Evolutionary conservation across 2,888 invertebrate species (phyloP).

Genomic region (Kryphioiulus occultus): DNA sequence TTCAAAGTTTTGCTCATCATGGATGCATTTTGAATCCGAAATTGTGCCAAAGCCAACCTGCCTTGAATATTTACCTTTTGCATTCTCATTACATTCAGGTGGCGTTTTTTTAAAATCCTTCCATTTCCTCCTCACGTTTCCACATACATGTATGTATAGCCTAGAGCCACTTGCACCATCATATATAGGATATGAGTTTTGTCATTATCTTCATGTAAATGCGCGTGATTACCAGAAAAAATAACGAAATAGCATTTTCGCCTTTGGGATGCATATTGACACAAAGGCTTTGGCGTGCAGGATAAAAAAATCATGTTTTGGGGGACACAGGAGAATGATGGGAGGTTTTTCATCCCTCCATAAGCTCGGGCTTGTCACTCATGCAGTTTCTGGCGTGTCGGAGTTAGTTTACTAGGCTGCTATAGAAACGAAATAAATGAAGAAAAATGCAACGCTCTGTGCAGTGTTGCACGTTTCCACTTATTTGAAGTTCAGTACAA

Average conservation of each 20-base stretch:
- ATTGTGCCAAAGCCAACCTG: background rate
- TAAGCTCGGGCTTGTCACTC: constrained; percentile 15
- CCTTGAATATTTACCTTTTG: background rate
- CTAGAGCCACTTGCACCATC: background rate
- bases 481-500: background rate
- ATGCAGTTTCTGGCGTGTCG: constrained; percentile 6
- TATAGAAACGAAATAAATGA: background rate
- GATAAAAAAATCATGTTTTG: background rate
- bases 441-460: background rate
- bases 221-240: constrained; percentile 44
- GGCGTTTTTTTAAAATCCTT: background rate
- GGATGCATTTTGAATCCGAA: background rate
- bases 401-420: background rate
- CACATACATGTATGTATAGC: background rate
- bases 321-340: background rate
- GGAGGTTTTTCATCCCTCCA: background rate
- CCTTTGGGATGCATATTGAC: constrained; percentile 44
- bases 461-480: background rate
- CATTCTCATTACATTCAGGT: constrained; percentile 24
- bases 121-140: background rate
- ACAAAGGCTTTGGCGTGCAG: constrained; percentile 38
- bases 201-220: constrained; percentile 49
- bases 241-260: constrained; percentile 36
- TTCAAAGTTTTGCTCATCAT: background rate
- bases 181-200: constrained; percentile 43